These are phyloP conservation scores for Nerophis ophidion DNA, from an alignment of 2,113 vertebrate genomes.

Conservation along the genomic window DNA sequence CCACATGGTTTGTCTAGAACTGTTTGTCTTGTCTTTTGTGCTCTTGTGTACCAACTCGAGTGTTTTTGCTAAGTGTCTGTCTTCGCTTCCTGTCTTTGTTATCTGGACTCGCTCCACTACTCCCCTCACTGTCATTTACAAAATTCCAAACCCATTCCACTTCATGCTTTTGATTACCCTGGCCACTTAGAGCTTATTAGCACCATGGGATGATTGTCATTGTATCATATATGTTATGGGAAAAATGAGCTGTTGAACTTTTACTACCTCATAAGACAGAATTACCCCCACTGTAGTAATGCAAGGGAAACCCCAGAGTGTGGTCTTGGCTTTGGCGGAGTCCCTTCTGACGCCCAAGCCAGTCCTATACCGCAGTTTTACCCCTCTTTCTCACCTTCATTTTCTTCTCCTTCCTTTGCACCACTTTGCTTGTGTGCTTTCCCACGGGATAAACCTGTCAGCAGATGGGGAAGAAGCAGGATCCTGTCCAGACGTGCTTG, in stretches of 20 bases:
- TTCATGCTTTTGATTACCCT: not conserved
- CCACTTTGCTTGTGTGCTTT: conserved; percentile 15
- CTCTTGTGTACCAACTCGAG: not conserved
- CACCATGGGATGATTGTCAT: conserved; percentile 44
- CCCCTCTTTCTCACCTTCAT: conserved; percentile 19
- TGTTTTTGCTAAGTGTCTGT: conserved; percentile 22
- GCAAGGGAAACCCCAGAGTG: conserved; percentile 2
- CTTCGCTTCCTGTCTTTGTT: conserved; percentile 27
- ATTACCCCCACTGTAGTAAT: conserved; percentile 18
- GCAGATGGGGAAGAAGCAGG: conserved; percentile 9
- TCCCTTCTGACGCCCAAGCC: conserved; percentile 7
- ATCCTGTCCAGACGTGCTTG: conserved; percentile 36
- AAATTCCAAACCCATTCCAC: not conserved
- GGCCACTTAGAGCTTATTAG: conserved; percentile 41
- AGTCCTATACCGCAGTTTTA: not conserved
- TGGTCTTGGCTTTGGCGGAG: not conserved
- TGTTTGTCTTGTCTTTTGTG: not conserved
- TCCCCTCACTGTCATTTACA: not conserved
- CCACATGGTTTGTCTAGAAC: conserved; percentile 19
- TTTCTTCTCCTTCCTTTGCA: conserved; percentile 17
- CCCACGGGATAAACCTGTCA: conserved; percentile 34
- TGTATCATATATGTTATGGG: conserved; percentile 26
- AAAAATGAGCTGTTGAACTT: conserved; percentile 44
- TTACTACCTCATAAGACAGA: conserved; percentile 17
- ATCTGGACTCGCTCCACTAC: not conserved